A percentile compares a stretch with the other conserved stretches of the same genome.
phyloP scores from a whole-genome alignment of 2,888 invertebrate genomes.

The Drosophila fulvimacula region DNA sequence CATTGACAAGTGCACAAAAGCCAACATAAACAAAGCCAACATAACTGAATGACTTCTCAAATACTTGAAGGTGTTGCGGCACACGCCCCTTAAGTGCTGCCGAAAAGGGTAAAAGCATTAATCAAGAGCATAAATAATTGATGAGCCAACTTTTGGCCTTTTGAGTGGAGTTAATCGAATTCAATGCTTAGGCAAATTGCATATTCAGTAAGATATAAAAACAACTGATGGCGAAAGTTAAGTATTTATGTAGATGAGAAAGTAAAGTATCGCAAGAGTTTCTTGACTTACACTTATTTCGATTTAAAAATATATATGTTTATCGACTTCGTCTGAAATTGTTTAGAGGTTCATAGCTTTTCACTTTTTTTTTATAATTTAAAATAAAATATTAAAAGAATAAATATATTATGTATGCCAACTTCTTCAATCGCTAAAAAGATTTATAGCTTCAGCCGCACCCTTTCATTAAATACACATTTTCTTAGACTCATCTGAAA shows the following conservation, averaged over 20 bases:
- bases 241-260: not conserved
- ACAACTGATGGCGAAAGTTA: not conserved
- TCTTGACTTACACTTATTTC: too few relatives aligned
- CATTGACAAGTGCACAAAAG: not conserved
- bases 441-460: not conserved
- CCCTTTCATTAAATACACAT: not conserved
- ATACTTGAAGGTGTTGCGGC: conserved; percentile 10
- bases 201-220: not conserved
- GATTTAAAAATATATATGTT: too few relatives aligned
- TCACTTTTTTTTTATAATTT: not conserved
- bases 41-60: conserved; percentile 8
- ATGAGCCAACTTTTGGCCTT: conserved; percentile 6
- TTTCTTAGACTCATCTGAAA: not conserved
- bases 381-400: too few relatives aligned
- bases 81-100: conserved; percentile 13
- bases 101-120: conserved; percentile 20
- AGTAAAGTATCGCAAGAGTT: too few relatives aligned
- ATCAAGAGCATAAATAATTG: conserved; percentile 15
- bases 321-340: too few relatives aligned
- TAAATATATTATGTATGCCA: not conserved
- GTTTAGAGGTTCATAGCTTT: not conserved
- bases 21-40: conserved; percentile 1
- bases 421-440: not conserved
- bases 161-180: conserved; percentile 6
- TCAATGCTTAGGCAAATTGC: conserved; percentile 1